Percentiles rank a stretch among this genome's conserved stretches.
Evolutionary conservation across 2,113 vertebrate genomes (phyloP).

Genomic region (Phycodurus eques): DNA sequence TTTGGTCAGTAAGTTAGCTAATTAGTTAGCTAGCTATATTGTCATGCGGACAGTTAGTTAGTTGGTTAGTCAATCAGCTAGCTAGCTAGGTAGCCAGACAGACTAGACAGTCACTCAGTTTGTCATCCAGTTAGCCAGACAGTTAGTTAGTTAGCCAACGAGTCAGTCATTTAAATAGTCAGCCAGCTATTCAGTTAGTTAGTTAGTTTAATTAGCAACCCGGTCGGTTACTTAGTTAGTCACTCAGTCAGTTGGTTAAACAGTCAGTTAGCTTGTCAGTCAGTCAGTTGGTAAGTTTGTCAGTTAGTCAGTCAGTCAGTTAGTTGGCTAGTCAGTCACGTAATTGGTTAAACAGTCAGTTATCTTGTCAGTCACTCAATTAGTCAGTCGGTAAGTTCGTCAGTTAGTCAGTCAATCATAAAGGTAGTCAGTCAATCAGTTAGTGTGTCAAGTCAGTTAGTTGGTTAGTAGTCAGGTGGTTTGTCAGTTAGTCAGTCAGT

Average conservation of each 20-base stretch:
- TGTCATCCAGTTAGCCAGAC: neutral
- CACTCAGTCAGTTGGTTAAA: neutral
- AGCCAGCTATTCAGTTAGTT: too few species aligned
- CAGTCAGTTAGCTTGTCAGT: too few species aligned
- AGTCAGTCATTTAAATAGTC: too few species aligned
- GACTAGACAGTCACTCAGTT: neutral
- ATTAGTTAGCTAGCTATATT: too few species aligned
- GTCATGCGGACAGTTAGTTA: too few species aligned
- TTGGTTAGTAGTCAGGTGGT: too few species aligned
- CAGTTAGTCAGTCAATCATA: neutral
- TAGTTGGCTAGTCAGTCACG: neutral
- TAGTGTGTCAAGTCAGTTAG: neutral
- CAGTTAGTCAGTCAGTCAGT: too few species aligned
- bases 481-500: neutral
- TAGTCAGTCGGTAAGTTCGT: neutral
- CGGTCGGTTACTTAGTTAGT: neutral
- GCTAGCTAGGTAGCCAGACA: too few species aligned
- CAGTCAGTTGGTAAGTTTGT: too few species aligned
- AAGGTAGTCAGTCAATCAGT: neutral
- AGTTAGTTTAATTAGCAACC: neutral
- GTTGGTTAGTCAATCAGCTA: too few species aligned
- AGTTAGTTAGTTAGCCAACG: neutral
- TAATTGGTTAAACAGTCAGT: neutral
- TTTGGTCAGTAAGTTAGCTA: too few species aligned
- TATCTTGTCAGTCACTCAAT: neutral